These are phyloP conservation scores for Macropodus opercularis DNA, from an alignment of 2,797 vertebrate genomes.

Conservation along the genomic window DNA sequence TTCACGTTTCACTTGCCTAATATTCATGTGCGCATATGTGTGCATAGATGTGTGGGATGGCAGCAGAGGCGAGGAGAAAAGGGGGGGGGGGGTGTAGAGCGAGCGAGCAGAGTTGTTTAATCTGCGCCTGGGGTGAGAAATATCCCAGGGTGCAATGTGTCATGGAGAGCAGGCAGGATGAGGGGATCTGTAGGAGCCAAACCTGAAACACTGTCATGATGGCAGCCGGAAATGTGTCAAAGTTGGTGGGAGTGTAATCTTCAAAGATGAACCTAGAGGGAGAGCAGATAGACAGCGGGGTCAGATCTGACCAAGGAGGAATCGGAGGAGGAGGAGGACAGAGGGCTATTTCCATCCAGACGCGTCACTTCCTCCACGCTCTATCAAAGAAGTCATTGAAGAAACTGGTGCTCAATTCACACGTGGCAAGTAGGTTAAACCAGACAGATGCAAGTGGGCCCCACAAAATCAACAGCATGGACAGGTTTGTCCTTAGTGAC, in stretches of 20 bases:
- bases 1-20: slow-evolving; percentile 68
- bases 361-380: slow-evolving; percentile 48
- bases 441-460: background rate
- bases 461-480: background rate
- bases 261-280: slow-evolving; percentile 96
- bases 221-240: slow-evolving; percentile 97
- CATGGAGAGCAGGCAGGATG: slow-evolving; percentile 68
- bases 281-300: slow-evolving; percentile 62
- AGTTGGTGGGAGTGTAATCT: slow-evolving; percentile 98
- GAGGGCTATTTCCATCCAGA: slow-evolving; percentile 68
- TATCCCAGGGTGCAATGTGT: slow-evolving; percentile 79
- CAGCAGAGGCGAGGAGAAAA: slow-evolving; percentile 64
- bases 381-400: slow-evolving; percentile 52
- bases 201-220: slow-evolving; percentile 99
- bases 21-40: slow-evolving; percentile 77
- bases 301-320: slow-evolving; percentile 67
- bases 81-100: slow-evolving; percentile 68
- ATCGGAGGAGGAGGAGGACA: slow-evolving; percentile 61
- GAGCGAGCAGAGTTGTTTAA: slow-evolving; percentile 76
- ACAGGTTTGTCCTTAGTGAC: background rate
- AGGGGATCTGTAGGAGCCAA: slow-evolving; percentile 70
- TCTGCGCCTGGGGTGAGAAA: slow-evolving; percentile 78
- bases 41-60: slow-evolving; percentile 75
- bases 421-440: slow-evolving; percentile 8
- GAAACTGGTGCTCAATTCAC: slow-evolving; percentile 32